A percentile compares a stretch with the other conserved stretches of the same genome.
phyloP scores from a whole-genome alignment of 92 coral and sea anemone species.

The Galaxea fascicularis region DNA sequence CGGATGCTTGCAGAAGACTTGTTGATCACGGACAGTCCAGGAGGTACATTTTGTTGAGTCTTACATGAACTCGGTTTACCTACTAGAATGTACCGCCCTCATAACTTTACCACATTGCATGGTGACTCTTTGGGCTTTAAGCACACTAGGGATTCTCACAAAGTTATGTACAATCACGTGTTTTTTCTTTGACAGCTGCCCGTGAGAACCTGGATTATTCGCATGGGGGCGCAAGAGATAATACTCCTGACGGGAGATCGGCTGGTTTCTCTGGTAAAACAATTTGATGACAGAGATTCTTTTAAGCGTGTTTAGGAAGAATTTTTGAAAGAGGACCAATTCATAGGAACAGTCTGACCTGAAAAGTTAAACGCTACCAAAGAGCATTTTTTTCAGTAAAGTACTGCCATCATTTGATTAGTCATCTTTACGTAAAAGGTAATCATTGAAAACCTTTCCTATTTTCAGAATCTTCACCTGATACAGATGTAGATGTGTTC shows the following conservation, averaged over 20 bases:
- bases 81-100: background rate
- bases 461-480: slow-evolving; percentile 62
- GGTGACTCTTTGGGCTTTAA: background rate
- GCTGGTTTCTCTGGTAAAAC: background rate
- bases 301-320: background rate
- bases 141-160: too few species aligned
- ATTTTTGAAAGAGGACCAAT: too few species aligned
- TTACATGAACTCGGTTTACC: too few species aligned
- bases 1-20: slow-evolving; percentile 63
- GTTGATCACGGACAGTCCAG: slow-evolving; percentile 20
- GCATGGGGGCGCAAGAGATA: slow-evolving; percentile 1
- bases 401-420: too few species aligned
- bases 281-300: background rate
- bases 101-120: background rate
- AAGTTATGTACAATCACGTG: background rate
- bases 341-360: too few species aligned
- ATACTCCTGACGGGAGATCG: background rate
- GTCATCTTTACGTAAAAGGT: too few species aligned
- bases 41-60: slow-evolving; percentile 18
- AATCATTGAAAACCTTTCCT: too few species aligned
- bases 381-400: too few species aligned
- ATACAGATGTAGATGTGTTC: slow-evolving; percentile 70
- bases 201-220: slow-evolving; percentile 36
- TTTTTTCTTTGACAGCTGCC: background rate
- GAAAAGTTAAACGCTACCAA: too few species aligned